A percentile compares a stretch with the other conserved stretches of the same genome.
phyloP scores from a whole-genome alignment of 2,797 vertebrate species.

The Lycodopsis pacificus region DNA sequence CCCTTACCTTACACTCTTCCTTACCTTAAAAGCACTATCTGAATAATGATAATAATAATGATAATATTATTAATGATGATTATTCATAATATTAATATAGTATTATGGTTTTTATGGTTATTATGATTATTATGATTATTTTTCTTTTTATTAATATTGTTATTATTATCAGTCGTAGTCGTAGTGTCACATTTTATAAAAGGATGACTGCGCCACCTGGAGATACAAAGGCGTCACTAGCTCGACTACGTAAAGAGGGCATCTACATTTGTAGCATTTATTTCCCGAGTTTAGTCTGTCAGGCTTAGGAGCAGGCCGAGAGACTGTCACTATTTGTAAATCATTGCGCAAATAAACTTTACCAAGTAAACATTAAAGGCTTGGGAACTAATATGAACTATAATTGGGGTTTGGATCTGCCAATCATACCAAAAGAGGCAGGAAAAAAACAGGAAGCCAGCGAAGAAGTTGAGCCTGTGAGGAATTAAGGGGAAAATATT shows the following conservation, averaged over 20 bases:
- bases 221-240: slow-evolving; percentile 27
- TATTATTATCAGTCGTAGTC: not conserved
- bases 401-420: not conserved
- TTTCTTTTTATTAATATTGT: too few relatives aligned
- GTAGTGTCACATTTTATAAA: not conserved
- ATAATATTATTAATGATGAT: not conserved
- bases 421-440: not conserved
- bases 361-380: fast-evolving
- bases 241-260: not conserved
- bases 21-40: not conserved
- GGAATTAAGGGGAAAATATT: not conserved
- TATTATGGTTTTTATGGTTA: too few relatives aligned
- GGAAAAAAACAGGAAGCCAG: fast-evolving
- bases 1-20: not conserved
- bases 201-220: slow-evolving; percentile 61
- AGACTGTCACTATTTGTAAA: not conserved
- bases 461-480: slow-evolving; percentile 22
- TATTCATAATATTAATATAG: not conserved
- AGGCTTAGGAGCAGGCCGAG: not conserved
- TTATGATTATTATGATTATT: not conserved
- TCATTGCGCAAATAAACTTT: fast-evolving
- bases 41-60: not conserved
- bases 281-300: not conserved
- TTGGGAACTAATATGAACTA: fast-evolving
- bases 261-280: fast-evolving